Conservation (phyloP, 2,113 vertebrate genomes). For the Callospermophilus lateralis region DNA sequence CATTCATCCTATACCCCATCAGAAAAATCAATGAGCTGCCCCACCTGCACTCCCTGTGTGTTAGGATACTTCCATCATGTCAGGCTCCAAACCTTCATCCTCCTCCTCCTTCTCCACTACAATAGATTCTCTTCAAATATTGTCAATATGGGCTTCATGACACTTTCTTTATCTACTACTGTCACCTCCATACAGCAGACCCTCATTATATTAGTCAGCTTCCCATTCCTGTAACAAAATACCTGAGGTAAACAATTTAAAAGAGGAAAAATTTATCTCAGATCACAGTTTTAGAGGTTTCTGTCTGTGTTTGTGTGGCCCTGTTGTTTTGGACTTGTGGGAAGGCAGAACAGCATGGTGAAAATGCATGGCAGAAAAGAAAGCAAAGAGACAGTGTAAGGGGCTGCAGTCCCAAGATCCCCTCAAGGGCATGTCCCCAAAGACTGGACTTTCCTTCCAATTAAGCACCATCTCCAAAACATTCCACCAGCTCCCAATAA, state of each 20-base stretch:
- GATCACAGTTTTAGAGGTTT: background rate
- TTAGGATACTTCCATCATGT: background rate
- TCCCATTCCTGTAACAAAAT: background rate
- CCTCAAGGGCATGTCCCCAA: background rate
- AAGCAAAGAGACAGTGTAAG: background rate
- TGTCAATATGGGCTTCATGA: background rate
- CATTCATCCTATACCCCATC: background rate
- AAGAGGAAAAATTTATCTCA: background rate
- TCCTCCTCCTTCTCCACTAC: background rate
- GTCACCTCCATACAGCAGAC: background rate
- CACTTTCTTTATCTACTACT: background rate
- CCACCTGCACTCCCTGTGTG: fast-evolving
- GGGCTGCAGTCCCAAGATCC: too few relatives aligned
- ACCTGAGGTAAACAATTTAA: background rate
- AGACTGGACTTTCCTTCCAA: background rate
- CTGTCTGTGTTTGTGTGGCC: background rate
- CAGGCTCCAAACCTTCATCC: too few relatives aligned
- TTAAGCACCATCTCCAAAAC: background rate
- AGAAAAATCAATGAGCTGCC: background rate
- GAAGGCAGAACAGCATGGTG: too few relatives aligned
- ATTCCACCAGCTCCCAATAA: background rate
- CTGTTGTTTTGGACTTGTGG: background rate
- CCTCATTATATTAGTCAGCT: background rate
- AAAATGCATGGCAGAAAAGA: background rate
- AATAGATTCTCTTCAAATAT: background rate